phyloP scores from a whole-genome alignment of 2,888 invertebrate species.

The Caenorhabditis sinica region DNA sequence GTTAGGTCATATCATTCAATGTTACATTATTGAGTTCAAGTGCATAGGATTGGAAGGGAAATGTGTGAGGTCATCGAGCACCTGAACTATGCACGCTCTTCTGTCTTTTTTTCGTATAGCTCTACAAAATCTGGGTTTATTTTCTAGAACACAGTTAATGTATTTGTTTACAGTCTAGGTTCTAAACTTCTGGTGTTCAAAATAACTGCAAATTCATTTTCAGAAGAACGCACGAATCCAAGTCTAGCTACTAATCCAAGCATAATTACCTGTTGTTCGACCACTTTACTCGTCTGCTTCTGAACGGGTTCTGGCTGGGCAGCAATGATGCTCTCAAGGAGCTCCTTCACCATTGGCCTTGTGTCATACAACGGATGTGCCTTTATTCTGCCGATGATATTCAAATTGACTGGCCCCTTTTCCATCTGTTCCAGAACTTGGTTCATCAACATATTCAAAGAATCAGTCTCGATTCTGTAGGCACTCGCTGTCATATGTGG shows the following conservation, averaged over 20 bases:
- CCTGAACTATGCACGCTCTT: neutral
- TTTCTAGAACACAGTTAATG: neutral
- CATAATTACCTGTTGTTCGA: slow-evolving; percentile 71
- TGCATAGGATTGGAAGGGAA: slow-evolving; percentile 33
- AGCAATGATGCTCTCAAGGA: slow-evolving; percentile 74
- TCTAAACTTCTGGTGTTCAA: neutral
- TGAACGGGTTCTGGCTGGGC: slow-evolving; percentile 80
- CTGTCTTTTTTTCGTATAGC: neutral
- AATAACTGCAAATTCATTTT: neutral
- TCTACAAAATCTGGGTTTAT: neutral
- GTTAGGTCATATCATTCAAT: slow-evolving; percentile 40
- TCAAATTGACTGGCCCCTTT: slow-evolving; percentile 82
- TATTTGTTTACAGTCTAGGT: neutral
- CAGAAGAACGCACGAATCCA: slow-evolving; percentile 5
- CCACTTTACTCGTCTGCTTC: slow-evolving; percentile 80
- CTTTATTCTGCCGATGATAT: slow-evolving; percentile 80
- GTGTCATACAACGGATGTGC: slow-evolving; percentile 82
- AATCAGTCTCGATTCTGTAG: slow-evolving; percentile 81
- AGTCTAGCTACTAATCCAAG: neutral
- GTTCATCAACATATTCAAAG: slow-evolving; percentile 83
- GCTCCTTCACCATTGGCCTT: slow-evolving; percentile 82
- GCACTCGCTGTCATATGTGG: slow-evolving; percentile 62
- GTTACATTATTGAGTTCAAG: slow-evolving; percentile 32
- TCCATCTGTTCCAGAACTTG: slow-evolving; percentile 83
- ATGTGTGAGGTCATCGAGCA: slow-evolving; percentile 1